Evolutionary conservation across 2,888 invertebrate genomes (phyloP).

Genomic region (Drosophila picticornis): DNA sequence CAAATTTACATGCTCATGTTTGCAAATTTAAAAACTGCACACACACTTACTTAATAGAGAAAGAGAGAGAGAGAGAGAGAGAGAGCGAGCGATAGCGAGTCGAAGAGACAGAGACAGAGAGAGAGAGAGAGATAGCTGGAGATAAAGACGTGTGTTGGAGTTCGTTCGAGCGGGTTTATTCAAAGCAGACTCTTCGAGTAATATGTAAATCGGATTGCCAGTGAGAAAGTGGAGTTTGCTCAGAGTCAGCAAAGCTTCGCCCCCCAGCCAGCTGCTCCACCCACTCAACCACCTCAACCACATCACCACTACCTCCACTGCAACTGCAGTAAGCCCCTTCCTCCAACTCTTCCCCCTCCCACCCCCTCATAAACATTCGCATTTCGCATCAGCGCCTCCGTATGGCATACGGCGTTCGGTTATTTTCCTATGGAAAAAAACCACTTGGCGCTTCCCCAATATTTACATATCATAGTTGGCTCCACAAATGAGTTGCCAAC

Average conservation of each 20-base stretch:
- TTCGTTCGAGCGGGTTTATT: slow-evolving; percentile 65
- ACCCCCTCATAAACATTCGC: slow-evolving; percentile 24
- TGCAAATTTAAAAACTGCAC: slow-evolving; percentile 78
- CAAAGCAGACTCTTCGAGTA: slow-evolving; percentile 79
- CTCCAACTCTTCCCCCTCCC: background rate
- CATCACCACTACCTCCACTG: background rate
- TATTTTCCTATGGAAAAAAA: slow-evolving; percentile 68
- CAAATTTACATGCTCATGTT: slow-evolving; percentile 80
- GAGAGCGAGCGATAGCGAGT: background rate
- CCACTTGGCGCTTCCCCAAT: slow-evolving; percentile 66
- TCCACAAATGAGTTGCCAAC: slow-evolving; percentile 57
- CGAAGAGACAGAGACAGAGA: slow-evolving; percentile 13
- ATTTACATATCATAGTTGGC: slow-evolving; percentile 71
- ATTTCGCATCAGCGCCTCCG: slow-evolving; percentile 65
- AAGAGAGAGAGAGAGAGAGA: slow-evolving; percentile 15
- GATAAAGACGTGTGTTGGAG: slow-evolving; percentile 43
- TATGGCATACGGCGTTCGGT: slow-evolving; percentile 51
- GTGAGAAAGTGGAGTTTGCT: slow-evolving; percentile 68
- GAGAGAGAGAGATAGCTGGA: background rate
- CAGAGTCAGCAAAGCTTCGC: slow-evolving; percentile 52
- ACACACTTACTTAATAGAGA: slow-evolving; percentile 19
- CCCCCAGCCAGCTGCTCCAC: slow-evolving; percentile 18
- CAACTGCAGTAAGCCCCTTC: background rate
- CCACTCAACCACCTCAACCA: slow-evolving; percentile 17
- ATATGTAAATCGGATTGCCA: slow-evolving; percentile 76